phyloP scores from a whole-genome alignment of 92 coral and sea anemone genomes.

The Epizoanthus fatuus region DNA sequence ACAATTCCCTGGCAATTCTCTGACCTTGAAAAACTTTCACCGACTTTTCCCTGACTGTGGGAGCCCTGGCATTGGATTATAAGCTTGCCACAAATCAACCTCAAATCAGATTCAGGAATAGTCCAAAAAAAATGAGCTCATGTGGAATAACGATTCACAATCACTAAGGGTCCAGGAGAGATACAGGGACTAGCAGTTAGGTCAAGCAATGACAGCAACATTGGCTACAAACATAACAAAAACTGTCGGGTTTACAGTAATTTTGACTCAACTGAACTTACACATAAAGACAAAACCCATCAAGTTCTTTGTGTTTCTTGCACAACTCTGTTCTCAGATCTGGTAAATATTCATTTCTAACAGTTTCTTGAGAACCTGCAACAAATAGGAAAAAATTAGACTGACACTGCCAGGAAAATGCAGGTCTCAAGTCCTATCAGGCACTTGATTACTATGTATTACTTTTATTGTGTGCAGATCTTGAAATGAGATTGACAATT shows the following conservation, averaged over 20 bases:
- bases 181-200: neutral
- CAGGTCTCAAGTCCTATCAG: neutral
- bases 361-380: conserved; percentile 91
- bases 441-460: neutral
- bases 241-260: neutral
- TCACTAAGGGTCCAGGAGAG: neutral
- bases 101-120: too few relatives aligned
- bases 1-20: too few relatives aligned
- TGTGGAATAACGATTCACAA: neutral
- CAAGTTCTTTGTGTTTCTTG: conserved; percentile 74
- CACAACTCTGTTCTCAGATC: conserved; percentile 83
- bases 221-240: too few relatives aligned
- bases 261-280: conserved; percentile 48
- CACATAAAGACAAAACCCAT: conserved; percentile 98
- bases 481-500: too few relatives aligned
- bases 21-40: too few relatives aligned
- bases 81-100: too few relatives aligned
- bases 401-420: neutral
- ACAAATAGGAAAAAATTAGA: conserved; percentile 13
- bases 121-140: too few relatives aligned
- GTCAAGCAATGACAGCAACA: neutral
- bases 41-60: neutral
- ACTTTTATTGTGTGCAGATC: neutral
- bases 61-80: too few relatives aligned
- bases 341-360: conserved; percentile 79